phyloP scores from a whole-genome alignment of 2,797 vertebrate genomes.

The Microctenopoma stevenorrisi region DNA sequence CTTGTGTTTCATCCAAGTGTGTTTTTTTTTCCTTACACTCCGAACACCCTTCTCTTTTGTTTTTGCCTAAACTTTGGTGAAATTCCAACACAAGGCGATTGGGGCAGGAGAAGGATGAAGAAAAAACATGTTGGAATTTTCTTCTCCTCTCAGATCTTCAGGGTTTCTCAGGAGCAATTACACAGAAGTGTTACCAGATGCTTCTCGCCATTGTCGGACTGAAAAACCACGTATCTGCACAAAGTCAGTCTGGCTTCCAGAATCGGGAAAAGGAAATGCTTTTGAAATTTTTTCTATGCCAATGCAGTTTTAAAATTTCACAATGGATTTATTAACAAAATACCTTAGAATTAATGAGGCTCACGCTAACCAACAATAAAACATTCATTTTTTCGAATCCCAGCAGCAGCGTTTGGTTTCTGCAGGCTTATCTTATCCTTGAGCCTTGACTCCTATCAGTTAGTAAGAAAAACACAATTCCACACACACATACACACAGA shows the following conservation, averaged over 20 bases:
- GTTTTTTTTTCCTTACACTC: conserved; percentile 21
- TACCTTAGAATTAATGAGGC: conserved; percentile 13
- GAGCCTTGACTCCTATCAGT: conserved; percentile 70
- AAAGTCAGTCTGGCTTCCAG: conserved; percentile 61
- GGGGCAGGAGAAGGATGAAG: conserved; percentile 71
- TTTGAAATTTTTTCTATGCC: conserved; percentile 12
- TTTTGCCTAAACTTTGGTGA: conserved; percentile 68
- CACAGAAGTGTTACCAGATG: conserved; percentile 85
- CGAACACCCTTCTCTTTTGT: conserved; percentile 68
- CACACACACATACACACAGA: conserved; percentile 9
- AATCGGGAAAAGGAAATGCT: conserved; percentile 39
- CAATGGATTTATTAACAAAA: conserved; percentile 17
- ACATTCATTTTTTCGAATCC: conserved; percentile 28
- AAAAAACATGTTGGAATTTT: conserved; percentile 81
- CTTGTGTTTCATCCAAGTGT: conserved; percentile 51
- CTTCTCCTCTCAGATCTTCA: conserved; percentile 83
- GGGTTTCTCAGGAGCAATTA: conserved; percentile 85
- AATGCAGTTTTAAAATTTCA: conserved; percentile 37
- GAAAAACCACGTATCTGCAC: conserved; percentile 64
- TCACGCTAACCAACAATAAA: conserved; percentile 2
- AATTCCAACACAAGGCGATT: conserved; percentile 74
- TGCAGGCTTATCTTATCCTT: conserved; percentile 74
- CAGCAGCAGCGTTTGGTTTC: conserved; percentile 48
- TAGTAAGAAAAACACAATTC: conserved; percentile 52
- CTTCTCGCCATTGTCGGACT: conserved; percentile 64